Evolutionary conservation across 2,797 vertebrate genomes (phyloP).

Genomic region (Acanthurus lineatus): DNA sequence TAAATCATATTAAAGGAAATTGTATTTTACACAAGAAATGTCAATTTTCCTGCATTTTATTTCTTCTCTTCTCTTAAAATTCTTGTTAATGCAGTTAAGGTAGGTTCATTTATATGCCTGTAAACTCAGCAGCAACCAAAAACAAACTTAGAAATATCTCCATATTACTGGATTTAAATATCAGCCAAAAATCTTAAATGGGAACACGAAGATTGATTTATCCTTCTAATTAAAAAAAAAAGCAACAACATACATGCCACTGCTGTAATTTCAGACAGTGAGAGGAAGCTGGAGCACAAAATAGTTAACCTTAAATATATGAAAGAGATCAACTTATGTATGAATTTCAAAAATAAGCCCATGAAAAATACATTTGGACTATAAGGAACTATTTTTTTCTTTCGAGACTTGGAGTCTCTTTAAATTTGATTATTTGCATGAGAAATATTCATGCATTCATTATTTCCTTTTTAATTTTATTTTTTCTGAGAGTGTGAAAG

Average conservation of each 20-base stretch:
- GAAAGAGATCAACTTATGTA: background rate
- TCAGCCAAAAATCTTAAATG: background rate
- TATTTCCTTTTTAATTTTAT: slow-evolving; percentile 41
- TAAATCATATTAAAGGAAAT: background rate
- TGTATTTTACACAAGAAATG: too few relatives aligned
- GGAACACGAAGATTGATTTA: background rate
- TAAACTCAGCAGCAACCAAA: background rate
- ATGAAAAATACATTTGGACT: slow-evolving; percentile 1
- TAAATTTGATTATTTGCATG: slow-evolving; percentile 44
- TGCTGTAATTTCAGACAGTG: too few relatives aligned
- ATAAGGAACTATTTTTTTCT: background rate
- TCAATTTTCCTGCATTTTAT: too few relatives aligned
- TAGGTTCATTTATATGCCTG: background rate
- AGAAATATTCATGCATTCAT: slow-evolving; percentile 29
- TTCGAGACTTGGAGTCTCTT: background rate
- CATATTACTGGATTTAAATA: background rate
- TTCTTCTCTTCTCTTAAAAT: background rate
- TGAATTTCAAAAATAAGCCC: slow-evolving; percentile 3
- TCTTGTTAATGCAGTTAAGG: background rate
- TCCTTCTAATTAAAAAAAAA: too few relatives aligned
- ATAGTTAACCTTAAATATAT: background rate
- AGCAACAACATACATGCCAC: background rate
- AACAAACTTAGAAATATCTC: background rate
- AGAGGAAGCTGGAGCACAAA: background rate
- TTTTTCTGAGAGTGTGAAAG: slow-evolving; percentile 31